Evolutionary conservation across 2,888 invertebrate species (phyloP).

Genomic region (Hedya salicella): DNA sequence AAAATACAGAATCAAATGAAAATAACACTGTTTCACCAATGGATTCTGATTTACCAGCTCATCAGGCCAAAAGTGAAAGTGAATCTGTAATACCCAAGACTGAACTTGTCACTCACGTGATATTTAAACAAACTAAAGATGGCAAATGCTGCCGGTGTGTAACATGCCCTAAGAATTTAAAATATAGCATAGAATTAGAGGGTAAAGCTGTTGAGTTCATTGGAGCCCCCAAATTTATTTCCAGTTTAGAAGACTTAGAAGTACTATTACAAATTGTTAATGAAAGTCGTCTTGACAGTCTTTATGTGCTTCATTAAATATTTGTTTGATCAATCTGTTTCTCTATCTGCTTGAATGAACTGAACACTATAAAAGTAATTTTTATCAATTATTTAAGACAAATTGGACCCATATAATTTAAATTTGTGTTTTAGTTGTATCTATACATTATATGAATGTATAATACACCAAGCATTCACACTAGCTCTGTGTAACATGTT

Average conservation of each 20-base stretch:
- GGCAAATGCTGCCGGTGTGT: constrained; percentile 72
- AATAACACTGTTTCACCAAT: constrained; percentile 35
- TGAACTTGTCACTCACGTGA: constrained; percentile 65
- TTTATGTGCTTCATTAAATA: constrained; percentile 72
- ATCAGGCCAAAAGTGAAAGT: constrained; percentile 24
- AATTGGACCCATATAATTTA: constrained; percentile 24
- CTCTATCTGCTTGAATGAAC: constrained; percentile 37
- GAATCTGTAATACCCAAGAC: constrained; percentile 46
- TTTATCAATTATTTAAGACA: constrained; percentile 30
- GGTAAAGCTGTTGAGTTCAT: constrained; percentile 75
- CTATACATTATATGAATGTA: constrained; percentile 27
- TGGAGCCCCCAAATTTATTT: constrained; percentile 79
- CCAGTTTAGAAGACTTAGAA: constrained; percentile 76
- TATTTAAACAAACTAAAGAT: constrained; percentile 71
- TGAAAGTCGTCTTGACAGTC: constrained; percentile 73
- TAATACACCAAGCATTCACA: constrained; percentile 22
- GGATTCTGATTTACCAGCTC: constrained; percentile 46
- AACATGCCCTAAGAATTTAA: constrained; percentile 75
- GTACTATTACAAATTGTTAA: constrained; percentile 81
- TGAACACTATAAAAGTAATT: constrained; percentile 5
- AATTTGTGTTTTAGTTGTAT: constrained; percentile 33
- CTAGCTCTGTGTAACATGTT: constrained; percentile 26
- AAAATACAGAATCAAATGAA: constrained; percentile 11
- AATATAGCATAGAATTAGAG: constrained; percentile 73
- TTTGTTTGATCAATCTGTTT: constrained; percentile 47